A percentile compares a stretch with the other conserved stretches of the same genome.
Conservation (phyloP, 2,888 invertebrate species). For the Blera fallax region DNA sequence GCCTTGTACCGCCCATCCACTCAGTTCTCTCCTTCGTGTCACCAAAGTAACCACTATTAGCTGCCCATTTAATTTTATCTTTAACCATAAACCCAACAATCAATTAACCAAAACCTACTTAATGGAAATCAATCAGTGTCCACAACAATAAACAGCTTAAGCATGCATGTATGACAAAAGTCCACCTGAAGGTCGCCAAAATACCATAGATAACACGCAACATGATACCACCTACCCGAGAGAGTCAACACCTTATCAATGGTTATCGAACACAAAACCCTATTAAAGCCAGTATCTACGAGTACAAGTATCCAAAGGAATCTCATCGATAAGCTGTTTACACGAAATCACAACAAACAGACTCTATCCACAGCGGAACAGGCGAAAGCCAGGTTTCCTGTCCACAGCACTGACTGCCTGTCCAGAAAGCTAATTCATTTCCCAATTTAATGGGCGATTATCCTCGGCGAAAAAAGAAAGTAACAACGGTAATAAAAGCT, state of each 20-base stretch:
- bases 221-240: not conserved
- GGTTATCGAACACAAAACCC: slow-evolving; percentile 19
- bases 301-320: slow-evolving; percentile 15
- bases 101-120: slow-evolving; percentile 33
- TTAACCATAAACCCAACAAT: slow-evolving; percentile 23
- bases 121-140: slow-evolving; percentile 41
- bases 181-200: slow-evolving; percentile 25
- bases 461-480: not conserved
- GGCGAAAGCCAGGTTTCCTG: slow-evolving; percentile 16
- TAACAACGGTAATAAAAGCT: slow-evolving; percentile 68
- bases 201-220: slow-evolving; percentile 35
- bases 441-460: slow-evolving; percentile 27
- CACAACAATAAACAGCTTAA: slow-evolving; percentile 35
- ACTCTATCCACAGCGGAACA: not conserved
- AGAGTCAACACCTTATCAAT: slow-evolving; percentile 33
- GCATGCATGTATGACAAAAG: slow-evolving; percentile 25
- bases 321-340: slow-evolving; percentile 39
- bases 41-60: not conserved
- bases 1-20: not conserved
- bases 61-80: not conserved
- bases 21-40: not conserved
- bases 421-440: slow-evolving; percentile 5
- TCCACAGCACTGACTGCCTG: not conserved
- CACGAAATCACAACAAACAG: slow-evolving; percentile 36
- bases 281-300: slow-evolving; percentile 16